A percentile compares a stretch with the other conserved stretches of the same genome.
phyloP scores from a whole-genome alignment of 2,113 vertebrate species.

The Climacteris rufus region DNA sequence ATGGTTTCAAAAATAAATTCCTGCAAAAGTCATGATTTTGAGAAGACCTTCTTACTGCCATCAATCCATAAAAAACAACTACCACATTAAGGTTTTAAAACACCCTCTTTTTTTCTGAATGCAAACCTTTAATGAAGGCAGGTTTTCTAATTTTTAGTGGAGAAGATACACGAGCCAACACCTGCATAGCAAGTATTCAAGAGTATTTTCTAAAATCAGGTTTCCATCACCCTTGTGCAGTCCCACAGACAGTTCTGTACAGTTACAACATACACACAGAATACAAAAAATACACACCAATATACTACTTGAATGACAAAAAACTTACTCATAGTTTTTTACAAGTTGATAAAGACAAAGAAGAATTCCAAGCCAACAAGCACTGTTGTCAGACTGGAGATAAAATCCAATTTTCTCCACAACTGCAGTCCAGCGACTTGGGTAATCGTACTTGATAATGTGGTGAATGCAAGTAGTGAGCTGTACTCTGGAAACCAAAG shows the following conservation, averaged over 20 bases:
- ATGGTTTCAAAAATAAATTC: background rate
- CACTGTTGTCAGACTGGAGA: conserved; percentile 95
- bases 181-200: background rate
- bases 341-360: conserved; percentile 98
- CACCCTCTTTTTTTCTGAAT: background rate
- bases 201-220: background rate
- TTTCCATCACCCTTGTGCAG: background rate
- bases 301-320: background rate
- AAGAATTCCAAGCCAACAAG: conserved; percentile 94
- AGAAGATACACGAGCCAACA: background rate
- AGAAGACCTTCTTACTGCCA: background rate
- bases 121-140: background rate
- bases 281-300: background rate
- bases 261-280: background rate
- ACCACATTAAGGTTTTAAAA: background rate
- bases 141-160: background rate
- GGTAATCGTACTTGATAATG: conserved; percentile 98
- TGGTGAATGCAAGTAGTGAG: conserved; percentile 98
- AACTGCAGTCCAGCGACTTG: conserved; percentile 92
- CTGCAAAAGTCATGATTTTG: background rate
- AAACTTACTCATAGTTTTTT: conserved; percentile 97
- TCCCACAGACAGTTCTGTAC: background rate
- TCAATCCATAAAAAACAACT: background rate
- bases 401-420: conserved; percentile 98
- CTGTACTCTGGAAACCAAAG: conserved; percentile 85